Evolutionary conservation across 2,888 invertebrate genomes (phyloP).

Genomic region (Seira sanloemensis): DNA sequence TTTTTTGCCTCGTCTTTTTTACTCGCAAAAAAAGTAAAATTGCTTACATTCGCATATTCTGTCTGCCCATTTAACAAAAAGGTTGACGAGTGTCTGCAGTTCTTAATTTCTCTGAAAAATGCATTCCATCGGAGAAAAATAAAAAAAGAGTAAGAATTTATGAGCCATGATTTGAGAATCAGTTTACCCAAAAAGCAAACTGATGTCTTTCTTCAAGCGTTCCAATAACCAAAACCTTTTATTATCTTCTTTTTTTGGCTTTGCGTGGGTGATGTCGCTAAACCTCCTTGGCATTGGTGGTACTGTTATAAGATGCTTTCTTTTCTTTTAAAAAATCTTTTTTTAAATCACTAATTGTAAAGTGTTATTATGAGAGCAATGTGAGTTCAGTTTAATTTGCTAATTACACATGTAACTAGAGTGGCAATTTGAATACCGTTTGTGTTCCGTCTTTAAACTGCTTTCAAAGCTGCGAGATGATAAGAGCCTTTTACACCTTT

Average conservation of each 20-base stretch:
- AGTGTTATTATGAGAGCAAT: neutral
- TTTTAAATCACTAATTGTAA: too few species aligned
- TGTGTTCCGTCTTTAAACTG: neutral
- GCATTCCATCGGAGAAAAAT: neutral
- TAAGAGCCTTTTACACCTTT: neutral
- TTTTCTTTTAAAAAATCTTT: too few species aligned
- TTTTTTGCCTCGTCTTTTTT: neutral
- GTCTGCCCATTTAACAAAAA: too few species aligned
- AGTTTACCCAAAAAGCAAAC: neutral
- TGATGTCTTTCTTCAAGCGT: neutral
- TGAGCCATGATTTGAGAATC: neutral
- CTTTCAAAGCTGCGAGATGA: neutral
- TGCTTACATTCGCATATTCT: too few species aligned
- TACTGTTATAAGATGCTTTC: too few species aligned
- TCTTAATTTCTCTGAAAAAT: neutral
- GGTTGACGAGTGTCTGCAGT: too few species aligned
- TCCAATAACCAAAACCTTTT: neutral
- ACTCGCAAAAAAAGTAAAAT: too few species aligned
- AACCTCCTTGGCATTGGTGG: neutral
- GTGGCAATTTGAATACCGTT: neutral
- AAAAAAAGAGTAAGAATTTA: neutral
- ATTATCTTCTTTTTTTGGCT: neutral
- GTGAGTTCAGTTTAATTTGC: conserved; percentile 1
- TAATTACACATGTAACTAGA: neutral
- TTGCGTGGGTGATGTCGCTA: conserved; percentile 1